Evolutionary conservation across 2,797 vertebrate genomes (phyloP).

Genomic region (Scyliorhinus canicula): DNA sequence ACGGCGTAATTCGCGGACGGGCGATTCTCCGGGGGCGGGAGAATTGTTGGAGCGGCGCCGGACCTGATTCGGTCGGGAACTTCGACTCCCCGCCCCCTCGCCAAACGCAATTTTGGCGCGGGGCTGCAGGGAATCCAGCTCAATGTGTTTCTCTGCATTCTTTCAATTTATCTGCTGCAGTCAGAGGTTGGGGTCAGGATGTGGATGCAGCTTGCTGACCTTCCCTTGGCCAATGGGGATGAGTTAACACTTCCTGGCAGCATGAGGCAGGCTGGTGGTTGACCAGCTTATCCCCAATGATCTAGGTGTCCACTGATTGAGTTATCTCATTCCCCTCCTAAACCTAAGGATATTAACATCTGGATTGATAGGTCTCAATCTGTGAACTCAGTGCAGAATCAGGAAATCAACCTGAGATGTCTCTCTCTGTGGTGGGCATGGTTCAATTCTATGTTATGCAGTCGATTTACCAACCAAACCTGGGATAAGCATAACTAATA

Average conservation of each 20-base stretch:
- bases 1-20: too few species aligned
- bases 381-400: not conserved
- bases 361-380: not conserved
- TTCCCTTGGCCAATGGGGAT: too few species aligned
- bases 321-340: too few species aligned
- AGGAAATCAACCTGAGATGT: not conserved
- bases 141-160: not conserved
- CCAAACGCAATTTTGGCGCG: too few species aligned
- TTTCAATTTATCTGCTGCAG: not conserved
- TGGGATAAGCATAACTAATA: not conserved
- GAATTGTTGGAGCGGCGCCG: too few species aligned
- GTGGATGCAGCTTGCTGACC: not conserved
- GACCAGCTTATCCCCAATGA: not conserved
- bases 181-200: not conserved
- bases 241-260: not conserved
- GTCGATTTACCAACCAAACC: not conserved
- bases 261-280: not conserved
- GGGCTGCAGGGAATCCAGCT: too few species aligned
- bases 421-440: not conserved
- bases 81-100: too few species aligned
- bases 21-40: too few species aligned
- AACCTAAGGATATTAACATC: not conserved
- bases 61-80: too few species aligned
- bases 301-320: not conserved
- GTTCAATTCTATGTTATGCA: not conserved